Conservation (phyloP, 1,140 invertebrate species). For the Rhyacophila brunnea region DNA sequence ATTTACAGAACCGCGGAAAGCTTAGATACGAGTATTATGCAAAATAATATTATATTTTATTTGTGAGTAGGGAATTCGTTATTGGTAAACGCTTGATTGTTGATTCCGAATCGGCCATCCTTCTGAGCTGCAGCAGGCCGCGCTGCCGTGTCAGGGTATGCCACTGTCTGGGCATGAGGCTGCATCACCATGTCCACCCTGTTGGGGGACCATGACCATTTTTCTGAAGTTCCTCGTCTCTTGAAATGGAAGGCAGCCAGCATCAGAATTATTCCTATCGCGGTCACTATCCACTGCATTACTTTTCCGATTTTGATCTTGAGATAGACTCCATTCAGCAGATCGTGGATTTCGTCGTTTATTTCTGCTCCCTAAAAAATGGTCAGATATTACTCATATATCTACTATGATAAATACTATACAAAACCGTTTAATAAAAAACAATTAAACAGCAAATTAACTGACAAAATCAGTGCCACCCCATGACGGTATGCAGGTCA, state of each 20-base stretch:
- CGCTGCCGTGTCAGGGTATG: conserved; percentile 5
- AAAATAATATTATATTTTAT: conserved; percentile 6
- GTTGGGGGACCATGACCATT: conserved; percentile 23
- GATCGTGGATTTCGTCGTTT: conserved; percentile 36
- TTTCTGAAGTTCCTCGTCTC: neutral
- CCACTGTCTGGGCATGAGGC: conserved; percentile 7
- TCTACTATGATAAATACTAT: too few relatives aligned
- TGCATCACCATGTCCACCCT: conserved; percentile 34
- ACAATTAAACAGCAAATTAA: too few relatives aligned
- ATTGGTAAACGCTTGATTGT: conserved; percentile 17
- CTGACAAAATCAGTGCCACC: too few relatives aligned
- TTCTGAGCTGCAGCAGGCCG: conserved; percentile 28
- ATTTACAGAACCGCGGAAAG: too few relatives aligned
- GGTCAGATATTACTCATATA: too few relatives aligned
- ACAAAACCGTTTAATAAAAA: too few relatives aligned
- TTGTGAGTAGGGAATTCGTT: conserved; percentile 22
- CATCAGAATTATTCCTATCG: conserved; percentile 35
- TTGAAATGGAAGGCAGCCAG: conserved; percentile 23
- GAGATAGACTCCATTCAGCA: conserved; percentile 40
- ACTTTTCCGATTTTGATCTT: conserved; percentile 42
- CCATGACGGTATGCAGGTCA: too few relatives aligned
- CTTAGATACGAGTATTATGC: too few relatives aligned
- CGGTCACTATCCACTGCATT: conserved; percentile 44
- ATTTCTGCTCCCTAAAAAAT: conserved; percentile 46
- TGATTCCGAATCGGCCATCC: conserved; percentile 10